Evolutionary conservation across 2,113 vertebrate species (phyloP), one percentile per base, ranked within the genome.

Genomic region (Sylvia atricapilla): DNA sequence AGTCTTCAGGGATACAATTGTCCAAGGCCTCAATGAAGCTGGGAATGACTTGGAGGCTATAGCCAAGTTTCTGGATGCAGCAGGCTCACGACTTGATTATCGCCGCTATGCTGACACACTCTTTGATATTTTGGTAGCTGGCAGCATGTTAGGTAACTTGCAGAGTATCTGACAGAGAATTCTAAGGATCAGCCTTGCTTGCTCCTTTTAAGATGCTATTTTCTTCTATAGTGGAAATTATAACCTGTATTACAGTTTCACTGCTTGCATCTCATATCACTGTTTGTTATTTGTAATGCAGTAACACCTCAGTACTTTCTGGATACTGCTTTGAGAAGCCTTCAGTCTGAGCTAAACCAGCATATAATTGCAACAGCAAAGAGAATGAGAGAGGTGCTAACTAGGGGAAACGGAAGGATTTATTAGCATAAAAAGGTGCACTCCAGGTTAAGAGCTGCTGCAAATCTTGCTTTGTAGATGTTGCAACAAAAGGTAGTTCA

Each of bases 51-150:
- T 99, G 95, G 99, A 99, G 82, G 99, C 98, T 96, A 98, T 99
- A 98, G 98, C 99, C 96, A 99, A 99, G 91, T 99, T 99, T 96
- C 96, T 99, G 96, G 99, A 99, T 95, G 97, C 98, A 28, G 98
- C 98, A 11, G 99, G 99, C 90, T 99, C 99, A 8, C 97, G 98
- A 79, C 97, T 99, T 92, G 99, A 99, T 98, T 99, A 99, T 94
- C 98, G 99, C 69, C 99, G 99, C 95, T 99, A 99, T 99, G 99
- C 99, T 12, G 99, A 99, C 97, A 99, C 99, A 2, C 98, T 99
- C 74, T 99, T 99, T 79, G 99, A 99, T 94, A 99, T 99, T 97
- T 98, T 99, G 97, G 98, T 99, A 93, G 98, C 99, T 67, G 99
- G 99, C 94, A 99, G 99, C 97, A 99, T 99, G 99, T 98, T 99